Evolutionary conservation across 2,888 invertebrate genomes (phyloP), one percentile per base, ranked within the genome.

Genomic region (Drosophila infuscata): DNA sequence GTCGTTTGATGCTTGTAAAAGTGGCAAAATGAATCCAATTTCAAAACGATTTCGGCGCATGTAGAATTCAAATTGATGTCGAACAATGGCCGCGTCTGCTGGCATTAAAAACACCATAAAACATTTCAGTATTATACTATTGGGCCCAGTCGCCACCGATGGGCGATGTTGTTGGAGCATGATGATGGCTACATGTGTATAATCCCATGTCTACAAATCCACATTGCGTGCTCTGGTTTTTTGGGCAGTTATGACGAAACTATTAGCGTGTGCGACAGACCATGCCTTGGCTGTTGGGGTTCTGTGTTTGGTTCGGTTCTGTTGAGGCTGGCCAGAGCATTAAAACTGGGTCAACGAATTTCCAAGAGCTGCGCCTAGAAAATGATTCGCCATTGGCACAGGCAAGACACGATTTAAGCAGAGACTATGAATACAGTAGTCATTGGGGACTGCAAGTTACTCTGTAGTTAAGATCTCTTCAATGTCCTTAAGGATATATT

Each of bases 301-400:
- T 54, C 36, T 29, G n/a, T 11, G 25, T 29, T 69, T 46, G 51
- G 74, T 57, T 73, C 35, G 54, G 62, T 60, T 62, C 52, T 51
- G 53, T 30, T 35, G 51, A 53, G 68, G 60, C 69, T 67, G 71
- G 70, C 60, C 76, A 53, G 54, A 35, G 63, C 61, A 70, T 74
- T 73, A 65, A 85, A 85, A 85, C 85, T 85, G 83, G 85, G 85
- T 85, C 85, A 85, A 76, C 81, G 88, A 73, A 88, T 88, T 85
- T 88, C 82, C 75, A 84, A 85, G 71, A 81, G 83, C 88, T 85
- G 88, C 88, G 76, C 84, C 87, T 84, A 84, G 72, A 80, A 83
- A 87, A 78, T 30, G 72, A 77, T 83, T 83, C 77, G 87, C 87
- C 84, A 74, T 73, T 73, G 80, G 85, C 41, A n/a, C 67, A 61